A percentile compares a stretch with the other conserved stretches of the same genome.
Evolutionary conservation across 2,797 vertebrate genomes (phyloP).

Genomic region (Myotis myotis): DNA sequence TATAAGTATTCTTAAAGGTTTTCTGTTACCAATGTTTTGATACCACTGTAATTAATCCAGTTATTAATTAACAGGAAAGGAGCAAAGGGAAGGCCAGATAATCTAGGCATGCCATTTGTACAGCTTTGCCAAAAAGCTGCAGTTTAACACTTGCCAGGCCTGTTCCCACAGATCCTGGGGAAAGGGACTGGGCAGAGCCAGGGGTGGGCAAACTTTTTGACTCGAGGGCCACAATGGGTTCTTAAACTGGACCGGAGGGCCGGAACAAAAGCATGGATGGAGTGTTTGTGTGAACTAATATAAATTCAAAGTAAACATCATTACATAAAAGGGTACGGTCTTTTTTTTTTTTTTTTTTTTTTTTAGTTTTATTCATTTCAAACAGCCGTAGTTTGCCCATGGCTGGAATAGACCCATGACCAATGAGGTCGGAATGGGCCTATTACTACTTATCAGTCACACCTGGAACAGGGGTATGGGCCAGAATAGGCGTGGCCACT

Average conservation of each 20-base stretch:
- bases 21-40: slow-evolving; percentile 22
- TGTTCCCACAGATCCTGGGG: not conserved
- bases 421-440: not conserved
- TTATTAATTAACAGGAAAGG: not conserved
- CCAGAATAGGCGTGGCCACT: not conserved
- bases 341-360: too few relatives aligned
- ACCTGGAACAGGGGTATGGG: not conserved
- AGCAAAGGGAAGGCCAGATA: not conserved
- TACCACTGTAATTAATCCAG: not conserved
- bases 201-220: too few relatives aligned
- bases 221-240: too few relatives aligned
- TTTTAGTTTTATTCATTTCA: too few relatives aligned
- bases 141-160: not conserved
- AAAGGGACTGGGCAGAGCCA: not conserved
- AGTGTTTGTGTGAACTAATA: too few relatives aligned
- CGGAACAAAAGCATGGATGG: too few relatives aligned
- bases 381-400: too few relatives aligned
- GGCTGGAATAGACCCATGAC: not conserved
- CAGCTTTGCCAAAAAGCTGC: not conserved
- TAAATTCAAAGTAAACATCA: too few relatives aligned
- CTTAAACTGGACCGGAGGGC: too few relatives aligned
- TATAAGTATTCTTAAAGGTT: slow-evolving; percentile 42
- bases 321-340: too few relatives aligned
- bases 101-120: not conserved
- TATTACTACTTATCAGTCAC: not conserved